Conservation (phyloP, 1,140 invertebrate genomes). For the Ceratosolen fusciceps region DNA sequence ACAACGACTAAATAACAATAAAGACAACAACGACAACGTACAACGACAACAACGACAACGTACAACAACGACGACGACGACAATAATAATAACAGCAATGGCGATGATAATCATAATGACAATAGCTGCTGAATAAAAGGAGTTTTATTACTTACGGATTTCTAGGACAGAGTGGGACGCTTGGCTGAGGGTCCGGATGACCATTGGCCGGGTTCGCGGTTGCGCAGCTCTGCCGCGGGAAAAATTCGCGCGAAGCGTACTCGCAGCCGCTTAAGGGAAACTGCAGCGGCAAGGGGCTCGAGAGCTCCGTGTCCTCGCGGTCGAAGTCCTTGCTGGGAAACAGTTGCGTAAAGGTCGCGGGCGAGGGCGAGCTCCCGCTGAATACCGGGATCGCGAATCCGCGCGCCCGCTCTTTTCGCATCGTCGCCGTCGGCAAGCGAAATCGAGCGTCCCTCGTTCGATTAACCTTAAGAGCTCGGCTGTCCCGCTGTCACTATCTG, state of each 20-base stretch:
- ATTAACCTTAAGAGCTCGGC: not conserved
- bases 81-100: too few species aligned
- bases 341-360: not conserved
- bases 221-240: not conserved
- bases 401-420: not conserved
- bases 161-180: not conserved
- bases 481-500: not conserved
- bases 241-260: not conserved
- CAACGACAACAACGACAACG: too few species aligned
- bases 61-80: too few species aligned
- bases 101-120: too few species aligned
- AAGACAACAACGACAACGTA: too few species aligned
- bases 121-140: too few species aligned
- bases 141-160: not conserved
- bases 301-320: too few species aligned
- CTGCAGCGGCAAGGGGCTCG: too few species aligned
- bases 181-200: not conserved
- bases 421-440: not conserved
- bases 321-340: too few species aligned
- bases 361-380: not conserved
- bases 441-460: not conserved
- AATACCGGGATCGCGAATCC: not conserved
- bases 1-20: too few species aligned
- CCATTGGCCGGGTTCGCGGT: not conserved
- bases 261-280: not conserved